Evolutionary conservation across 2,113 vertebrate genomes (phyloP), one percentile per base, ranked within the genome.

Genomic region (Maccullochella peelii): DNA sequence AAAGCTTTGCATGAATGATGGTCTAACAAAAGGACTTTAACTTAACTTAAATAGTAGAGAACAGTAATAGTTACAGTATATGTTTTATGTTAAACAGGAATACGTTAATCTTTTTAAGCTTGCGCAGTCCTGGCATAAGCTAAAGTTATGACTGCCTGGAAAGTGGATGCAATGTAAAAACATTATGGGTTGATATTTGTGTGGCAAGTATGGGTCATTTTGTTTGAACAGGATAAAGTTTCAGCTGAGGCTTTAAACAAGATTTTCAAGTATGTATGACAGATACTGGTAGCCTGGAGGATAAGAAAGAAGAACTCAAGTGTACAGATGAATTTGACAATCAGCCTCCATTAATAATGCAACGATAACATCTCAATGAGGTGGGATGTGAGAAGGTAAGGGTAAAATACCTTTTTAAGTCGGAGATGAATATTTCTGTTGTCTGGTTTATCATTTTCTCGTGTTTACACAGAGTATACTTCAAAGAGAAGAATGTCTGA

Each of bases 261-360:
- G 9, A n/a, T 6, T 80, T 65, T 79, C 12, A 38, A 23, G 25
- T 11, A 76, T 47, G 16, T 7, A 58, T 36, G 38, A 14, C 36
- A 44, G 70, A 42, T 10, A 42, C n/a, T 72, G 70, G 69, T 49
- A 52, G 8, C 50, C 50, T 52, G 21, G 50, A 21, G 20, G 2
- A 52, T 21, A 2, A 21, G 50, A 52, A 50, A 50, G 5, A 52
- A 62, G 50, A 63, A 49, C 38, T 67, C 14, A 44, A 54, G 38
- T 20, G 58, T 25, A 36, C 30, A 69, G 38, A 68, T 58, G 18
- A 80, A 8, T 55, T 62, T 16, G 3, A 15, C 68, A 74, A 69
- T 82, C 63, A 68, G 68, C 20, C 27, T 25, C 59, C n/a, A 79
- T 70, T 66, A 82, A 72, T 75, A 78, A 82, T 25, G 73, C 21